A percentile compares a stretch with the other conserved stretches of the same genome.
These are phyloP conservation scores for Phania funesta DNA, from an alignment of 2,888 invertebrate genomes.

Conservation along the genomic window DNA sequence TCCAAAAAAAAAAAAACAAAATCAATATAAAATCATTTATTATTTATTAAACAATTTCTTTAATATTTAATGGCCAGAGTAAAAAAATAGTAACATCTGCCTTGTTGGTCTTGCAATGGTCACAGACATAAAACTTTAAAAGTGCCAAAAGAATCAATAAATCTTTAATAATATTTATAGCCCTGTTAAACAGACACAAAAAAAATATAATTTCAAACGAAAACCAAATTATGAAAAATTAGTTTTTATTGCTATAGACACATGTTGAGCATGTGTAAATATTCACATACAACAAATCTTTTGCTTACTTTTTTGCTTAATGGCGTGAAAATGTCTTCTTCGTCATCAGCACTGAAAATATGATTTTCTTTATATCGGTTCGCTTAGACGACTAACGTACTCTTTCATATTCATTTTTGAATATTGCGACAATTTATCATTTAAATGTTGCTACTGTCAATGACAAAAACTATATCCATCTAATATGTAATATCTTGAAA, in stretches of 20 bases:
- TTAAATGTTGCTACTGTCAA: conserved; percentile 36
- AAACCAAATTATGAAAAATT: conserved; percentile 52
- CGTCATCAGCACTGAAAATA: conserved; percentile 72
- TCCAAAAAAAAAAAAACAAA: conserved; percentile 3
- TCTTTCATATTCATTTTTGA: neutral
- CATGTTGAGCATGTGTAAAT: conserved; percentile 52
- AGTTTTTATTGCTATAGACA: conserved; percentile 48
- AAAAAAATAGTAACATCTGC: conserved; percentile 23
- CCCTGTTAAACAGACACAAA: conserved; percentile 5
- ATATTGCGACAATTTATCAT: conserved; percentile 65
- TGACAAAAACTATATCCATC: conserved; percentile 45
- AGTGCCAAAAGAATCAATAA: conserved; percentile 57
- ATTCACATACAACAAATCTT: conserved; percentile 22
- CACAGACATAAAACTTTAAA: conserved; percentile 8
- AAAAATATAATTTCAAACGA: conserved; percentile 29
- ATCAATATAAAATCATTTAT: conserved; percentile 55
- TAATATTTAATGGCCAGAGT: conserved; percentile 69
- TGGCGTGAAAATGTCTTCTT: conserved; percentile 74
- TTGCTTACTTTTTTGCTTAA: conserved; percentile 39
- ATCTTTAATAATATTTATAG: conserved; percentile 56
- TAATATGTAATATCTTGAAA: conserved; percentile 27
- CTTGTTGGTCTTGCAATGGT: neutral
- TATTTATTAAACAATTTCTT: conserved; percentile 65
- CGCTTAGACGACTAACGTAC: no score
- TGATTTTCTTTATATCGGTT: conserved; percentile 2